Base-by-base conservation (phyloP, 2,797 vertebrate genomes). In the Nannoperca obscura region DNA sequence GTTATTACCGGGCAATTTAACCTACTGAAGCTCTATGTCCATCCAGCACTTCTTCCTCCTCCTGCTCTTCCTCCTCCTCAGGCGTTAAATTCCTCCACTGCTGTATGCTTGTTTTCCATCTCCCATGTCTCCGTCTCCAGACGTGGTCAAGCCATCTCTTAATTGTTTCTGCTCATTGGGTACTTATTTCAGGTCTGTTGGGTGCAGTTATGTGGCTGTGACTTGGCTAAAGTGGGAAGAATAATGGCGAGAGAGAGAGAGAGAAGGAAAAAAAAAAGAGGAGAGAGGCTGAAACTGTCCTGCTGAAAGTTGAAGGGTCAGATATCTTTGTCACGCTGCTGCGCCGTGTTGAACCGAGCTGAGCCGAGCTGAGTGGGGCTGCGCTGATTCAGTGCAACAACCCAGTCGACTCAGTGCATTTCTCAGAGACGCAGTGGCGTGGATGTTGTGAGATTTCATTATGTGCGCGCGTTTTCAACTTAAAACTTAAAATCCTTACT, bases 21-120 rank as follows among this genome's bases (percentile, higher is more conserved):
- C 88, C 86, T 91, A 86, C 92, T 92, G 89, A 93, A 86, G 83
- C 89, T 87, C 86, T 90, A 81, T 67, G 71, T 92, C 90, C 89
- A 87, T 88, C 88, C 86, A 93, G 92, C 91, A 88, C 91, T 90
- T 91, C 87, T 72, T 87, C 63, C 78, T 38, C 36, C 36, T 38
- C 36, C 36, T 36, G 8, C 34, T 36, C 34, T 6, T 84, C 68
- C 78, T 89, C 89, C 85, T 89, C 92, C 90, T 91, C 90, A 91
- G 92, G 91, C 87, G 75, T 86, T 83, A 46, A 59, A 85, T 82
- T 75, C 82, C 77, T 83, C 88, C 78, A 69, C 82, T 76, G 65
- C 87, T 90, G 73, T 77, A 53, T 52, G 30, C 74, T 34, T 36
- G 64, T 79, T 71, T 47, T 65, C 57, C 70, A 44, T 78, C 74